These are phyloP conservation scores for Bubalus kerabau DNA, from an alignment of 2,113 vertebrate genomes.

Conservation along the genomic window DNA sequence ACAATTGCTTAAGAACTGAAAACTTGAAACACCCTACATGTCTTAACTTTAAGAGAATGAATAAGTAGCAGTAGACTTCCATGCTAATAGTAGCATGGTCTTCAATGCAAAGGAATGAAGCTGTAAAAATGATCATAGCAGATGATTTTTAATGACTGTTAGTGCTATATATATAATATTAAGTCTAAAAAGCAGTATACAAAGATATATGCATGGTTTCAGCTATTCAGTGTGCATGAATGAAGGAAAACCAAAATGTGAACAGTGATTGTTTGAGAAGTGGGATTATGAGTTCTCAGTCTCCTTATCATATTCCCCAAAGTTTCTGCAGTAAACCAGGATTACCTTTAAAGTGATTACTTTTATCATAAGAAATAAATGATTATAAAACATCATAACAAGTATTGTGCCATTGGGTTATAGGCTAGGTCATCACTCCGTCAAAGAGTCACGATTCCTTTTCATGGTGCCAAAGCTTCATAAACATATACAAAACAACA, in stretches of 20 bases:
- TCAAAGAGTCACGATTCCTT: neutral
- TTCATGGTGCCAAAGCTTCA: conserved; percentile 22
- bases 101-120: neutral
- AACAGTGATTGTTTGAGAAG: neutral
- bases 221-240: too few relatives aligned
- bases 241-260: neutral
- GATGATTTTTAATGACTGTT: neutral
- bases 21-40: neutral
- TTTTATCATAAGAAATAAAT: neutral
- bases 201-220: neutral
- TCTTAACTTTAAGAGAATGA: neutral
- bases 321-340: neutral
- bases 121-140: neutral
- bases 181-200: neutral
- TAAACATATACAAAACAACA: neutral
- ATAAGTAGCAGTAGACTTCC: neutral
- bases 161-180: neutral
- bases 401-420: neutral
- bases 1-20: neutral
- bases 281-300: neutral
- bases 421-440: neutral
- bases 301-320: neutral
- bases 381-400: neutral
- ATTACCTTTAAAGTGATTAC: neutral
- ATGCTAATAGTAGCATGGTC: neutral